Base-by-base conservation (phyloP, 2,797 vertebrate species). In the Macropodus opercularis region DNA sequence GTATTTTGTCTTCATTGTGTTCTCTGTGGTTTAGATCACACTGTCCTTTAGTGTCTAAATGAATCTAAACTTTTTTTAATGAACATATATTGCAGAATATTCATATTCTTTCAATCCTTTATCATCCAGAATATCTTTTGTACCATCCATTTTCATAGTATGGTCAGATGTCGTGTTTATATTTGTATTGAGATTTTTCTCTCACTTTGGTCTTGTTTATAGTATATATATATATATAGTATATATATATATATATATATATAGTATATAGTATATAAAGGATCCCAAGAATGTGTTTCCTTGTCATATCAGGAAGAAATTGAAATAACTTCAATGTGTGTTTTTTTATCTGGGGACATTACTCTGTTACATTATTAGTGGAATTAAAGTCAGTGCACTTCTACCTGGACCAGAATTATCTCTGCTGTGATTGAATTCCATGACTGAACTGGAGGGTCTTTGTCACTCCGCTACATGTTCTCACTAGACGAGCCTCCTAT, bases 401-500 rank as follows among this genome's bases (percentile, higher is more conserved):
- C 15, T 22, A 24, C 13, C 22, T 9, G 18, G 29, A 48, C 52
- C 46, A 48, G 7, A 81, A 68, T 67, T 47, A 44, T 53, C 46
- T 24, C 49, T n/a, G 24, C 23, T 56, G 29, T 51, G 19, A 31
- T 32, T 47, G 32, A 69, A 64, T 63, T 26, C 69, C 58, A 56
- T 59, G 32, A 59, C 51, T 72, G 71, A 75, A 75, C 64, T 51
- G 53, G 44, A 40, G 54, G 57, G 38, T 9, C 67, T 77, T 72
- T 70, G 63, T 72, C 21, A 13, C 58, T 69, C 35, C 34, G 47
- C 73, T 54, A 26, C 57, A 48, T 69, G 69, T 53, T 76, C 63
- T 83, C 65, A 23, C 68, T 68, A 43, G 44, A 72, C 14, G 49
- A 63, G 41, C 29, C 48, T 79, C 71, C 66, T 52, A 69, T 85